Evolutionary conservation across 2,888 invertebrate genomes (phyloP), one percentile per base, ranked within the genome.

Genomic region (Parascotia fuliginaria): DNA sequence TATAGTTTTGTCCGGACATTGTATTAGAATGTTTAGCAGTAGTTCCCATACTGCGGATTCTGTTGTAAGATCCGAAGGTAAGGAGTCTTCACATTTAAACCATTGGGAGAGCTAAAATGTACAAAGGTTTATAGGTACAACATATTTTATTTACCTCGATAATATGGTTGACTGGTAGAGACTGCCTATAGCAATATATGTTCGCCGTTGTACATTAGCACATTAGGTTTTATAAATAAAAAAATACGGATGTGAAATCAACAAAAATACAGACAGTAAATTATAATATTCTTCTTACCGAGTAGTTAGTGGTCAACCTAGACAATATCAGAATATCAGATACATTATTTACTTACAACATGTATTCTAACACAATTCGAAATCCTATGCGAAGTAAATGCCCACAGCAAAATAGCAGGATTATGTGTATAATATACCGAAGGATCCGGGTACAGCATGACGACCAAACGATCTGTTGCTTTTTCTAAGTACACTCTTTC

Each of bases 331-430:
- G 2, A 19, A 19, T 19, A n/a, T 22, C 5, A 9, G 9, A 14
- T 2, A 5, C 3, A 31, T 0, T 6, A 0, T 15, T n/a, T 31
- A 81, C 88, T 85, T 73, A 92, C 91, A 31, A 92, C 83, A 52
- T 82, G 77, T 45, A 80, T 54, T 45, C 73, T 77, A 1, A 92
- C 68, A 41, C 69, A 67, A 41, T 77, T 65, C 9, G 84, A 73
- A 16, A 90, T 90, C 60, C 89, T 71, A 28, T 77, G 71, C 0
- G 91, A 90, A 1, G 87, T 85, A 60, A 90, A 89, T 0, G 81
- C 75, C 91, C 91, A 91, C 37, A 90, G 59, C 47, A 92, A 50
- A 45, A 90, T 70, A 0, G 89, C 90, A 0, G 91, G 91, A 55
- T 91, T 83, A 48, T 91, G 91, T 0, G 91, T 89, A 56, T 91